These are phyloP conservation scores for Torymus tubicola DNA, from an alignment of 2,888 invertebrate species.

Conservation along the genomic window DNA sequence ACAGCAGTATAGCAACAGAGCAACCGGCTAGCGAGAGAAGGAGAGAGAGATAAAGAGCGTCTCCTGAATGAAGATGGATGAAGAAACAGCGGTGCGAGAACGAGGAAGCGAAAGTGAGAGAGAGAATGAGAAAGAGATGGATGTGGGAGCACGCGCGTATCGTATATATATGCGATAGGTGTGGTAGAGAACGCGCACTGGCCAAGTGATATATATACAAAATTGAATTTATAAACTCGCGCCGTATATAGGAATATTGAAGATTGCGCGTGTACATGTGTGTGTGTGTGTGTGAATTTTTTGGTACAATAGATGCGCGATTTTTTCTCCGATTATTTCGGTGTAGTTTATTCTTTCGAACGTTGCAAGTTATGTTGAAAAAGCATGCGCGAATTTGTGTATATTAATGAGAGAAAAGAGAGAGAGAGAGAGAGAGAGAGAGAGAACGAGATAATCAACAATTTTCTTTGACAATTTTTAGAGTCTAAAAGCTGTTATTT, in stretches of 20 bases:
- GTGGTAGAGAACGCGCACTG: slow-evolving; percentile 27
- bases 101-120: not conserved
- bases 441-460: slow-evolving; percentile 1
- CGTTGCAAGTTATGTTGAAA: too few relatives aligned
- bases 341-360: too few relatives aligned
- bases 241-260: not conserved
- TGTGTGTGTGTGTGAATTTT: not conserved
- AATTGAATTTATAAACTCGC: slow-evolving; percentile 29
- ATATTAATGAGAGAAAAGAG: not conserved
- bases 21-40: slow-evolving; percentile 56
- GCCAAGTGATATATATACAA: slow-evolving; percentile 45
- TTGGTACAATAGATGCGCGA: too few relatives aligned
- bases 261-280: not conserved
- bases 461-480: slow-evolving; percentile 22
- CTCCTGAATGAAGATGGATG: slow-evolving; percentile 68
- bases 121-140: slow-evolving; percentile 19
- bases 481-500: slow-evolving; percentile 30
- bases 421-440: not conserved
- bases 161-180: too few relatives aligned
- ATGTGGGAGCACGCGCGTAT: slow-evolving; percentile 8
- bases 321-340: too few relatives aligned
- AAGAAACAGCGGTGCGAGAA: slow-evolving; percentile 53
- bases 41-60: slow-evolving; percentile 46
- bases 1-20: slow-evolving; percentile 59
- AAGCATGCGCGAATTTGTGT: not conserved